These are phyloP conservation scores for Colletes latitarsis DNA, from an alignment of 1,140 invertebrate species.

Conservation along the genomic window DNA sequence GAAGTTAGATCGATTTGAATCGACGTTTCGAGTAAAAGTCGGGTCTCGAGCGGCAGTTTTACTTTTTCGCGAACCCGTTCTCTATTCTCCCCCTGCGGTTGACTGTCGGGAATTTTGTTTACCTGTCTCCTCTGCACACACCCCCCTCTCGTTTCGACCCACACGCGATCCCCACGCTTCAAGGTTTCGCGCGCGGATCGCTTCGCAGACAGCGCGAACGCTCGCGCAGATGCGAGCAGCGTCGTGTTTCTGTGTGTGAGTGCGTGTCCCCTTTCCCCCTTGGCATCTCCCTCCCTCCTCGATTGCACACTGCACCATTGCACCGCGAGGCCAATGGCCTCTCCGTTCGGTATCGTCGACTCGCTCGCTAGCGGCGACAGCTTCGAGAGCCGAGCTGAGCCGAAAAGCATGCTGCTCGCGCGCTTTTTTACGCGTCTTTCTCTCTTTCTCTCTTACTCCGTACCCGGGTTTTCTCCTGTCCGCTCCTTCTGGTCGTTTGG, in stretches of 20 bases:
- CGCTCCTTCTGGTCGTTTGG: not conserved
- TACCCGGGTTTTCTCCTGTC: no score
- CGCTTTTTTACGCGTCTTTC: constrained; percentile 1
- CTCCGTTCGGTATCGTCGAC: constrained; percentile 52
- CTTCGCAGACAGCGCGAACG: constrained; percentile 25
- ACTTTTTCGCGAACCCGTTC: not conserved
- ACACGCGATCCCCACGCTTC: constrained; percentile 66
- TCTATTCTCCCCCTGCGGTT: constrained; percentile 25
- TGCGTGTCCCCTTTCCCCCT: not conserved
- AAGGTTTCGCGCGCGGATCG: constrained; percentile 40
- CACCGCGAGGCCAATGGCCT: constrained; percentile 70
- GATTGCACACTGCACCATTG: constrained; percentile 73
- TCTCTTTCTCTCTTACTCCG: not conserved
- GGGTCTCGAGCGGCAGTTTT: not conserved
- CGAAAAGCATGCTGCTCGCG: constrained; percentile 37
- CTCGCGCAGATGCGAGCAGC: not conserved
- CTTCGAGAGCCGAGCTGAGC: constrained; percentile 27
- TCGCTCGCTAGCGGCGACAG: constrained; percentile 41
- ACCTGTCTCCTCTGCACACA: constrained; percentile 15
- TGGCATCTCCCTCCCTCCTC: constrained; percentile 4
- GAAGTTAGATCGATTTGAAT: no score
- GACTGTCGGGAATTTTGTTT: constrained; percentile 13
- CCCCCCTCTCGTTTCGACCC: constrained; percentile 51
- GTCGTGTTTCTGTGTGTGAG: not conserved
- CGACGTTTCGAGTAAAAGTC: no score